Evolutionary conservation across 2,888 invertebrate genomes (phyloP), one percentile per base, ranked within the genome.

Genomic region (Mycalesis mineus): DNA sequence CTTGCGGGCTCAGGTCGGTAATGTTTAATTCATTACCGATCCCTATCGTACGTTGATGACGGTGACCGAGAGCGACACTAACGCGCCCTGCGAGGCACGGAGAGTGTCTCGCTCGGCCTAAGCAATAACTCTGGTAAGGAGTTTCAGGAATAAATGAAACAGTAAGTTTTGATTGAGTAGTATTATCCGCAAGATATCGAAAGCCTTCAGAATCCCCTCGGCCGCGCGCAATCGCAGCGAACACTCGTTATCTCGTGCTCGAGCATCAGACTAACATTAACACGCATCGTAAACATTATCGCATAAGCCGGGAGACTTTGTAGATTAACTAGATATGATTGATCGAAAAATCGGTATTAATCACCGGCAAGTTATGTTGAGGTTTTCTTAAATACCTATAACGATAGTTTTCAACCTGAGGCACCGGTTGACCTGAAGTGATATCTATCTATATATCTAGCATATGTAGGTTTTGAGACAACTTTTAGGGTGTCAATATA

Each of bases 321-420:
- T 44, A 44, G 44, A 44, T 44, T 44, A 44, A 42, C n/a, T 7
- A 42, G 22, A 44, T 11, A 41, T 41, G 22, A 41, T 40, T 40
- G 22, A n/a, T 22, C 22, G 22, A 22, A 44, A 42, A 8, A 13
- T 29, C 7, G 7, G 28, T 22, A 44, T 44, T 29, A 29, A 44
- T 28, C n/a, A 48, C 33, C 33, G 17, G 15, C 7, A 33, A 15
- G 33, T 8, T 33, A 33, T 47, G 33, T 9, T 47, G n/a, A n/a
- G n/a, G n/a, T 33, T 33, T 47, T 31, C 15, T 15, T 33, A 8
- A 15, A 33, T 15, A 11, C 15, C 33, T 33, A 47, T 9, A 47
- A 6, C 9, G 14, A 9, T 14, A 47, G 15, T 11, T 29, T 6
- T 22, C 14, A 29, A 45, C n/a, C n/a, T n/a, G n/a, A n/a, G n/a